Evolutionary conservation across 1,140 invertebrate genomes (phyloP), one percentile per base, ranked within the genome.

Genomic region (Bathynomus jamesi): DNA sequence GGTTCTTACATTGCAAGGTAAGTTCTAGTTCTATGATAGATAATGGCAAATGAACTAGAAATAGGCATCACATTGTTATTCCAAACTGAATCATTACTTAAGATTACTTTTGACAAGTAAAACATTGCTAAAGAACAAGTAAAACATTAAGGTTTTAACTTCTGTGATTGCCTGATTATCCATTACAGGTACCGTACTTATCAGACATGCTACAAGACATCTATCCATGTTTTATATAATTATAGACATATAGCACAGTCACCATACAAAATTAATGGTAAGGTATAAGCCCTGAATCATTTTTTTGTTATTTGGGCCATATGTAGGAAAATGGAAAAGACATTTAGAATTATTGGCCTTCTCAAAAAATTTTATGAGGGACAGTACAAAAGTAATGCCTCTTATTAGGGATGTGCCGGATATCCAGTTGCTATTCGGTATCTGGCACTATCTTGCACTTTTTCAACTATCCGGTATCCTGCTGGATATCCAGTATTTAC

Each of bases 1-100:
- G 92, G 92, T 2, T 88, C 87, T 32, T 92, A 90, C 80, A 92
- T 96, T 79, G 86, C 94, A 3, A 85, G 94, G 65, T 96, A 94
- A 53, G n/a, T n/a, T n/a, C n/a, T n/a, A 69, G 67, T 63, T 46
- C 5, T 63, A 11, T 53, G 21, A 21, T 53, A 53, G 46, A 11
- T 53, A 53, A 11, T 53, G 21, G 46, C 11, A 11, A 13, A 53
- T 53, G 21, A 13, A 53, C 11, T 53, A 13, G 11, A 13, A 13
- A 11, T 53, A 67, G 30, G 30, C 28, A 10, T 28, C n/a, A n/a
- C n/a, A n/a, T 25, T 27, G 64, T 4, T 65, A 25, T 28, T 27
- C 25, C 79, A 91, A 89, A 82, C 77, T 92, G 11, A 25, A 8
- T 21, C n/a, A 4, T 0, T 65, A 65, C 28, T 0, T 17, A n/a